phyloP scores from a whole-genome alignment of 2,113 vertebrate species.

The Microcebus lehilahytsara region DNA sequence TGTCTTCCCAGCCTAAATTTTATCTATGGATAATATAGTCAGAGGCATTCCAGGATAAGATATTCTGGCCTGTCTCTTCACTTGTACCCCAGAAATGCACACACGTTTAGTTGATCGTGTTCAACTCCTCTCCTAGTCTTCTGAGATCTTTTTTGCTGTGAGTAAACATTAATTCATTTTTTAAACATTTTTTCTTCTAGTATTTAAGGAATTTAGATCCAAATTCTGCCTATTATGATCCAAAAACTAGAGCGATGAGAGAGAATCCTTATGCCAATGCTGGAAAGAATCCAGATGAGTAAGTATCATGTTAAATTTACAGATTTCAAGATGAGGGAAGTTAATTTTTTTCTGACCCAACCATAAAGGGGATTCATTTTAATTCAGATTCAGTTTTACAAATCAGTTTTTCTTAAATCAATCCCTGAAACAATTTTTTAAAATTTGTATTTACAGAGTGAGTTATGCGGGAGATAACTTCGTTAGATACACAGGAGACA shows the following conservation, averaged over 20 bases:
- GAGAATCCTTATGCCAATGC: constrained; percentile 97
- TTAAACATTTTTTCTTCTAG: constrained; percentile 79
- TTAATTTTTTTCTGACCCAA: background rate
- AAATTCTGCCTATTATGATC: constrained; percentile 98
- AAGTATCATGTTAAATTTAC: constrained; percentile 76
- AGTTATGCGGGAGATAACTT: constrained; percentile 98
- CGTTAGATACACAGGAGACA: constrained; percentile 93
- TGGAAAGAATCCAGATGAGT: constrained; percentile 98
- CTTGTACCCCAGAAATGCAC: background rate
- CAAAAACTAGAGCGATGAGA: constrained; percentile 98
- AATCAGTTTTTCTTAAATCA: background rate
- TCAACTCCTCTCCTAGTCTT: background rate
- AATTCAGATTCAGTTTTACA: constrained; percentile 17
- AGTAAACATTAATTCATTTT: constrained; percentile 21
- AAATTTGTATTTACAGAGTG: constrained; percentile 86
- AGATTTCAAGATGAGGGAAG: background rate
- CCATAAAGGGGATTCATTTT: constrained; percentile 20
- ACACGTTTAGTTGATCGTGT: background rate
- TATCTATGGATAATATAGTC: background rate
- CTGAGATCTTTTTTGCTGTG: background rate
- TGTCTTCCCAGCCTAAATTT: background rate
- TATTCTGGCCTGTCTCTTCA: background rate
- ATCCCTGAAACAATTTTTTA: constrained; percentile 31
- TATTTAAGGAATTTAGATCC: constrained; percentile 98
- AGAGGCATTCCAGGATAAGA: background rate